Conservation (phyloP, 1,140 invertebrate genomes). For the Lanistes nyassanus region DNA sequence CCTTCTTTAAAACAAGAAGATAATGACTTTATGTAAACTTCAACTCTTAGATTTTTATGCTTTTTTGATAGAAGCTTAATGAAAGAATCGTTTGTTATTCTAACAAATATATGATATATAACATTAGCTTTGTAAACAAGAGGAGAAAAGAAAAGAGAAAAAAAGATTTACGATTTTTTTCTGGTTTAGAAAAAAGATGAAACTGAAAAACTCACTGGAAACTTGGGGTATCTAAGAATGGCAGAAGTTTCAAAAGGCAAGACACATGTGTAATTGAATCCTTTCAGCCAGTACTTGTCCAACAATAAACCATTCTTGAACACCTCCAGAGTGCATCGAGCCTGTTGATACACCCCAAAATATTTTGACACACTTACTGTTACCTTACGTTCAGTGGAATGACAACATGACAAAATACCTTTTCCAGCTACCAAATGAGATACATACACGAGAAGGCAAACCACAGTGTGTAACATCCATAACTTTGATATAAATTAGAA, state of each 20-base stretch:
- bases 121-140: neutral
- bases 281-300: conserved; percentile 48
- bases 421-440: too few relatives aligned
- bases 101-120: neutral
- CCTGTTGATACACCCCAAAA: conserved; percentile 18
- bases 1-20: too few relatives aligned
- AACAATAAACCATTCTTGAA: conserved; percentile 44
- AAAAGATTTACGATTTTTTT: neutral
- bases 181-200: neutral
- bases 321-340: conserved; percentile 40
- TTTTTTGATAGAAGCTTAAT: too few relatives aligned
- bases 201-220: conserved; percentile 44
- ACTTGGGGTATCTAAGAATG: conserved; percentile 51
- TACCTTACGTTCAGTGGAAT: too few relatives aligned
- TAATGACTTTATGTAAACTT: too few relatives aligned
- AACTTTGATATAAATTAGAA: too few relatives aligned
- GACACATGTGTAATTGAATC: conserved; percentile 40
- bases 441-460: too few relatives aligned
- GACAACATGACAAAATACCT: too few relatives aligned
- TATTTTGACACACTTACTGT: too few relatives aligned
- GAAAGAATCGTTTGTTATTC: too few relatives aligned
- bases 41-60: too few relatives aligned
- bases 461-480: too few relatives aligned
- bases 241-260: conserved; percentile 31
- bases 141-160: neutral